A percentile compares a stretch with the other conserved stretches of the same genome.
phyloP scores from a whole-genome alignment of 2,113 vertebrate genomes.

The Oryzias javanicus region DNA sequence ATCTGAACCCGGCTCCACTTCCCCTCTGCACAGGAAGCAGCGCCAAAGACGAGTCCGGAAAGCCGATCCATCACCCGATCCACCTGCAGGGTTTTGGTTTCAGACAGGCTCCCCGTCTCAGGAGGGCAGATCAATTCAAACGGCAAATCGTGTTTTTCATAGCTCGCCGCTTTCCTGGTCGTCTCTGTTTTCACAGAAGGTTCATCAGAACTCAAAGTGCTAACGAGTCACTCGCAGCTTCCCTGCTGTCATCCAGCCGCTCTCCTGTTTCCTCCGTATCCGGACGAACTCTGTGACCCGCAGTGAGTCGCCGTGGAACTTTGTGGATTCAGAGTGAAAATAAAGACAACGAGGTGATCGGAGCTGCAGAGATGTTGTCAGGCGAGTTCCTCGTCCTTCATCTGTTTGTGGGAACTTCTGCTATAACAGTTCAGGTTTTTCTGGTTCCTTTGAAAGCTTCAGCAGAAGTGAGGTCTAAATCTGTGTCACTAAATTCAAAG shows the following conservation, averaged over 20 bases:
- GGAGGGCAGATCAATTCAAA: constrained; percentile 20
- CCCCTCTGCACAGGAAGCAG: constrained; percentile 39
- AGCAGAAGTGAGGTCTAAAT: too few relatives aligned
- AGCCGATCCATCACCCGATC: constrained; percentile 42
- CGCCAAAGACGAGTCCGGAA: constrained; percentile 13
- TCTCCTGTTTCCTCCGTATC: constrained; percentile 7
- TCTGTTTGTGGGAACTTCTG: constrained; percentile 14
- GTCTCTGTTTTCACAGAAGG: constrained; percentile 32
- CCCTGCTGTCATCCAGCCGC: neutral
- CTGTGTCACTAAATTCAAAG: too few relatives aligned
- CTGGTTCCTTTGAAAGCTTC: too few relatives aligned
- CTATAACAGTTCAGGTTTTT: too few relatives aligned
- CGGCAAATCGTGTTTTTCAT: constrained; percentile 48
- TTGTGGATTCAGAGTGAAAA: constrained; percentile 4
- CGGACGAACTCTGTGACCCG: constrained; percentile 15
- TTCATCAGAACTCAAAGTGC: constrained; percentile 1
- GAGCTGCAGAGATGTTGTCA: neutral
- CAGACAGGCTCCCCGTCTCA: constrained; percentile 12
- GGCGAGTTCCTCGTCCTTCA: neutral
- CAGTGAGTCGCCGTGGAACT: constrained; percentile 23
- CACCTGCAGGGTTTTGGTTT: constrained; percentile 23
- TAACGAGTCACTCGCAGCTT: constrained; percentile 6
- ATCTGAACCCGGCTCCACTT: constrained; percentile 41
- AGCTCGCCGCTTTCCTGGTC: constrained; percentile 33
- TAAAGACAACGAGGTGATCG: neutral